Conservation (phyloP, 2,113 vertebrate species). For the Reinhardtius hippoglossoides region DNA sequence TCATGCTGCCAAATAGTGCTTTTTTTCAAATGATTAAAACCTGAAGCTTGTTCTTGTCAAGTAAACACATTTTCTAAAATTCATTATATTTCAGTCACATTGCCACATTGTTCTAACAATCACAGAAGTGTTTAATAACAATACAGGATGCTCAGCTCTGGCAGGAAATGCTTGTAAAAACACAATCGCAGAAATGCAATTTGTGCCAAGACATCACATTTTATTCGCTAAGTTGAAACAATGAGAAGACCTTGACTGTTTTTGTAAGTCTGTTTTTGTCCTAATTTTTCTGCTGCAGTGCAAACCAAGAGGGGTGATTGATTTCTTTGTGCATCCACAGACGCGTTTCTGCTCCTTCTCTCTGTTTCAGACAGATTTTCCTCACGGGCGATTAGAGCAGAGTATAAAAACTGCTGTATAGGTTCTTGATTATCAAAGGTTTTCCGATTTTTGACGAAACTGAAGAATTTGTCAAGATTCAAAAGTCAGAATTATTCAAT, state of each 20-base stretch:
- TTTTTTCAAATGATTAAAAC: no score
- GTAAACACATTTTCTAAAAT: no score
- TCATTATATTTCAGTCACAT: no score
- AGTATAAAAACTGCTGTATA: no score
- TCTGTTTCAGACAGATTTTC: not conserved
- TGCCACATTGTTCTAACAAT: no score
- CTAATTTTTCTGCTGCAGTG: not conserved
- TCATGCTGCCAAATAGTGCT: no score
- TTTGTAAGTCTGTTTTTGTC: not conserved
- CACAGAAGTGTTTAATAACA: no score
- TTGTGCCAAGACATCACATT: not conserved
- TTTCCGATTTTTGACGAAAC: no score
- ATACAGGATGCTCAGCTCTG: no score
- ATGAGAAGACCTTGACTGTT: not conserved
- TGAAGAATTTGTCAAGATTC: not conserved
- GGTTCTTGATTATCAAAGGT: no score
- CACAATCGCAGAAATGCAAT: not conserved
- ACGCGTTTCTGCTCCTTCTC: not conserved
- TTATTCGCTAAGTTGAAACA: not conserved
- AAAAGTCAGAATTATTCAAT: not conserved
- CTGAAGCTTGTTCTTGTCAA: not conserved
- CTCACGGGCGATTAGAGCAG: not conserved
- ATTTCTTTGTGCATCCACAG: constrained; percentile 31
- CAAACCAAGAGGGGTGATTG: constrained; percentile 15
- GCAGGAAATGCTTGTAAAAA: no score